Evolutionary conservation across 2,888 invertebrate species (phyloP).

Genomic region (Microplitis deprimator): DNA sequence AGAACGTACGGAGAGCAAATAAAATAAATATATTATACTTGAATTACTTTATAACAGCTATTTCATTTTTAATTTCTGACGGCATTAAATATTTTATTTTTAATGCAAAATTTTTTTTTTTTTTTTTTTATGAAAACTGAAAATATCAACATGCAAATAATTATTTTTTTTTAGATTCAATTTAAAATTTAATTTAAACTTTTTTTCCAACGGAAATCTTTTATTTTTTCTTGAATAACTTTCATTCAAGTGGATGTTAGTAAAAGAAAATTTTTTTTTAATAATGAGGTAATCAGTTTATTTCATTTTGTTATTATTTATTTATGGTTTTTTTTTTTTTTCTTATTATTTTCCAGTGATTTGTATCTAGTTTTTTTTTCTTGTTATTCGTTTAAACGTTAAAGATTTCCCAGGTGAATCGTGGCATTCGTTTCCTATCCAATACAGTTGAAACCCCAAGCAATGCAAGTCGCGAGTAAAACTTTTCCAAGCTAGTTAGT

Average conservation of each 20-base stretch:
- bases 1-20: neutral
- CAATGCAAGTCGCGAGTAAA: slow-evolving; percentile 22
- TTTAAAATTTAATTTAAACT: too few relatives aligned
- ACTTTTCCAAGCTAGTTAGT: slow-evolving; percentile 28
- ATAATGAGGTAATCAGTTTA: neutral
- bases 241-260: too few relatives aligned
- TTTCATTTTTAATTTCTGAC: neutral
- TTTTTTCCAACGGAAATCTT: too few relatives aligned
- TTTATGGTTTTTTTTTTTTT: neutral
- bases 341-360: neutral
- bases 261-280: neutral
- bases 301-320: neutral
- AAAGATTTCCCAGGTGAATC: slow-evolving; percentile 31
- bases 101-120: too few relatives aligned
- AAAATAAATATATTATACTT: neutral
- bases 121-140: too few relatives aligned
- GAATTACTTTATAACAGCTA: neutral
- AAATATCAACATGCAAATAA: too few relatives aligned
- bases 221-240: too few relatives aligned
- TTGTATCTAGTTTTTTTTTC: neutral
- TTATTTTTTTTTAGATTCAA: too few relatives aligned
- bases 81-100: too few relatives aligned
- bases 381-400: slow-evolving; percentile 9
- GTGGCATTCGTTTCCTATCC: slow-evolving; percentile 15
- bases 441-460: slow-evolving; percentile 20